Percentiles rank a stretch among this genome's conserved stretches.
Evolutionary conservation across 2,888 invertebrate species (phyloP).

Genomic region (Epirrita christyi): DNA sequence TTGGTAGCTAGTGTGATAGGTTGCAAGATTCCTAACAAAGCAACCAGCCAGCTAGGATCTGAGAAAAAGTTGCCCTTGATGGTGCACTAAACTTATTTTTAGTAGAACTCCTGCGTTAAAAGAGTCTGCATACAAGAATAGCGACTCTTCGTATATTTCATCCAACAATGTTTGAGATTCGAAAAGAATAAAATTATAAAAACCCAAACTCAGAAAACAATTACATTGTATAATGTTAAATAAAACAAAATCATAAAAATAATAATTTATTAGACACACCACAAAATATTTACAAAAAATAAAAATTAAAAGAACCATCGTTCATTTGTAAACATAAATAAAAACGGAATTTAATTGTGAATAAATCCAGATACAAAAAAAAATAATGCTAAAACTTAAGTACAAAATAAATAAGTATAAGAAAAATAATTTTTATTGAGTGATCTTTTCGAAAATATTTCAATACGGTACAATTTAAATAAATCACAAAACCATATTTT

Average conservation of each 20-base stretch:
- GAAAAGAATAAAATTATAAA: too few species aligned
- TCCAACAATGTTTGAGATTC: too few species aligned
- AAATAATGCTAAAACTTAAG: constrained; percentile 21
- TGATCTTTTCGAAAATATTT: not conserved
- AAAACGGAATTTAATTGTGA: not conserved
- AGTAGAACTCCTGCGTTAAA: too few species aligned
- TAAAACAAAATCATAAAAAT: constrained; percentile 15
- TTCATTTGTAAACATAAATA: not conserved
- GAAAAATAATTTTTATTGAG: constrained; percentile 1
- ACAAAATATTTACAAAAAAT: constrained; percentile 1
- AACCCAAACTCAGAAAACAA: too few species aligned
- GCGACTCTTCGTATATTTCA: too few species aligned
- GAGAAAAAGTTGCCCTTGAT: too few species aligned
- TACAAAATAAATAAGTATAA: constrained; percentile 25
- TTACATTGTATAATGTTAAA: not conserved
- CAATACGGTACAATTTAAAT: constrained; percentile 3
- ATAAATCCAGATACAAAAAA: constrained; percentile 15
- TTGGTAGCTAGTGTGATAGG: too few species aligned
- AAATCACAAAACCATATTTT: not conserved
- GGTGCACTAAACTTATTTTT: too few species aligned
- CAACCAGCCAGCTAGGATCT: too few species aligned
- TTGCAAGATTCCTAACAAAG: too few species aligned
- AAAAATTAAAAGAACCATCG: not conserved
- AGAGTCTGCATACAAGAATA: too few species aligned
- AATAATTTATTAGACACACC: constrained; percentile 27